Evolutionary conservation across 2,888 invertebrate species (phyloP).

Genomic region (Cordilura impudica): DNA sequence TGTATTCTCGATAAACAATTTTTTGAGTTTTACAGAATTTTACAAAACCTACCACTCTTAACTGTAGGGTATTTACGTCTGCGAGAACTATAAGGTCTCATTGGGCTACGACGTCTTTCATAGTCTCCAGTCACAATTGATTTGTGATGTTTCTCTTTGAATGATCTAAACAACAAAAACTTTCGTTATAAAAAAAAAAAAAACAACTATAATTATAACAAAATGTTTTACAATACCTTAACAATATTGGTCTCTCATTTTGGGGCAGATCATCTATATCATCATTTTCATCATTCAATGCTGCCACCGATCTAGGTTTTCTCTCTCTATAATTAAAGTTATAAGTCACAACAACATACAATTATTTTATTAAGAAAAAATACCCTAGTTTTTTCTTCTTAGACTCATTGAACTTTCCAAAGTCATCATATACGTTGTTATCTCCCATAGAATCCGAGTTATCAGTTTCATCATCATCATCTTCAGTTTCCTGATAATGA

Average conservation of each 20-base stretch:
- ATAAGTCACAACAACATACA: background rate
- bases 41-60: slow-evolving; percentile 65
- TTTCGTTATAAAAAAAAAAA: background rate
- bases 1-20: no score
- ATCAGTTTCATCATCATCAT: slow-evolving; percentile 55
- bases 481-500: slow-evolving; percentile 58
- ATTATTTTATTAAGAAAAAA: background rate
- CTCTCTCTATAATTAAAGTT: slow-evolving; percentile 64
- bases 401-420: slow-evolving; percentile 69
- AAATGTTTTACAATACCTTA: no score
- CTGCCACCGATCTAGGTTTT: slow-evolving; percentile 75
- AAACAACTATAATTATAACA: background rate
- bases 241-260: background rate
- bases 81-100: slow-evolving; percentile 47
- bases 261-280: slow-evolving; percentile 58
- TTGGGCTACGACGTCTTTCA: slow-evolving; percentile 45
- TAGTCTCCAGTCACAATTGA: slow-evolving; percentile 32
- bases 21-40: background rate
- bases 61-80: slow-evolving; percentile 63
- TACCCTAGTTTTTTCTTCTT: slow-evolving; percentile 65
- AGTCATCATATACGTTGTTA: slow-evolving; percentile 73
- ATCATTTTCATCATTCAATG: slow-evolving; percentile 74
- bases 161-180: background rate
- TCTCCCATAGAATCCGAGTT: slow-evolving; percentile 65
- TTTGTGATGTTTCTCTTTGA: slow-evolving; percentile 21